Evolutionary conservation across 2,888 invertebrate species (phyloP), one percentile per base, ranked within the genome.

Genomic region (Lacanobia oleracea): DNA sequence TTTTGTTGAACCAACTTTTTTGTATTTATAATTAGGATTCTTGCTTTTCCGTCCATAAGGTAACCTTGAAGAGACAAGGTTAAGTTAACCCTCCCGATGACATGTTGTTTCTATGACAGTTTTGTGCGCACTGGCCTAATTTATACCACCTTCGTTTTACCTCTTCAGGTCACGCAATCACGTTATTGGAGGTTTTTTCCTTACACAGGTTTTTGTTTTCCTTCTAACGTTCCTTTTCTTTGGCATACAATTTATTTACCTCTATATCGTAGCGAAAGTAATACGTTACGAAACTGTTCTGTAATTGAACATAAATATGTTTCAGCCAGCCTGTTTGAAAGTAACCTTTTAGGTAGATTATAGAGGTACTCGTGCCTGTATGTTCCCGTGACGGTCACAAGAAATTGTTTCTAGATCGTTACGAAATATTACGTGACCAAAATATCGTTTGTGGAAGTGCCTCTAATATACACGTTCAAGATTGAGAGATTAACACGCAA

Each of bases 401-500:
- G 79, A 86, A 87, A 85, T 83, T 81, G 87, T 87, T 88, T 86
- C 88, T 84, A 80, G 81, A 88, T 86, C 84, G 85, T 90, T 89
- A 90, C 85, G 79, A 88, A 90, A 90, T 85, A 86, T 90, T 84
- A 91, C 92, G 90, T 91, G 91, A 91, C 87, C 84, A 86, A 89
- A 92, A 90, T 90, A 90, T 84, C 78, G 85, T 85, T 83, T 77
- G 85, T 77, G 83, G 78, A 67, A 77, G 83, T 84, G 77, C 74
- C 80, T 81, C 78, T 79, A 81, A 87, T 83, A 84, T 86, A 87
- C 87, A 90, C 87, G 89, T 87, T 82, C 73, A 74, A 87, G 90
- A 91, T 92, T 77, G 59, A 48, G 66, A 79, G 93, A 92, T 93
- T 92, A 88, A 85, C 93, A 93, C 92, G 93, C 93, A 85, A 93